Percentiles rank a stretch among this genome's conserved stretches.
Evolutionary conservation across 2,888 invertebrate species (phyloP).

Genomic region (Plusia festucae): DNA sequence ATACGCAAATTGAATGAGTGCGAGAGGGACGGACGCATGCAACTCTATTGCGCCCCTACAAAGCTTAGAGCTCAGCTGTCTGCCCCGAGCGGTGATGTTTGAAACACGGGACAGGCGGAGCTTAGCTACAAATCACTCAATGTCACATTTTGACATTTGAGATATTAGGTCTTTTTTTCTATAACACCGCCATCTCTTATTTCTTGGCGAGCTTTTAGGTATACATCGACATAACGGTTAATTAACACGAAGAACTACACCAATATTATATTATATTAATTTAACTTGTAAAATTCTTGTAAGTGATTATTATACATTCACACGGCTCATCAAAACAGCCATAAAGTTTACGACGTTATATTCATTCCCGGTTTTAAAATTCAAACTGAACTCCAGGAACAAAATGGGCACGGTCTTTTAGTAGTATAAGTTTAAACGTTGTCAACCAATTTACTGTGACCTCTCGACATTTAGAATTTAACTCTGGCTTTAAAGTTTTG

Average conservation of each 20-base stretch:
- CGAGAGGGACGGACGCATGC: slow-evolving; percentile 80
- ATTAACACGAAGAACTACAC: slow-evolving; percentile 37
- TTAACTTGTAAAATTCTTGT: slow-evolving; percentile 32
- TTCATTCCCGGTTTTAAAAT: slow-evolving; percentile 76
- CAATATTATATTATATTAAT: slow-evolving; percentile 20
- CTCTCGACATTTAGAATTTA: slow-evolving; percentile 47
- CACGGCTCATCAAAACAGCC: slow-evolving; percentile 76
- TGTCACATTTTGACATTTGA: slow-evolving; percentile 90
- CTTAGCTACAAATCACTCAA: slow-evolving; percentile 90
- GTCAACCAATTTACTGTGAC: slow-evolving; percentile 58
- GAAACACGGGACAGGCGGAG: slow-evolving; percentile 90
- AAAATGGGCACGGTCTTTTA: slow-evolving; percentile 63
- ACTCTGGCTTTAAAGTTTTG: slow-evolving; percentile 41
- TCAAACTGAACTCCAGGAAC: slow-evolving; percentile 70
- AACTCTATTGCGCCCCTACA: slow-evolving; percentile 80
- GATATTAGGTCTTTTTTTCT: slow-evolving; percentile 90
- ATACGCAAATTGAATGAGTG: slow-evolving; percentile 68
- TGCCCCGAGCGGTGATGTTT: slow-evolving; percentile 89
- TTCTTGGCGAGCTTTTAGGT: slow-evolving; percentile 67
- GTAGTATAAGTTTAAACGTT: slow-evolving; percentile 65
- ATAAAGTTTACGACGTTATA: slow-evolving; percentile 81
- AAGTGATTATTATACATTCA: slow-evolving; percentile 75
- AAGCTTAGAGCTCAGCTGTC: slow-evolving; percentile 89
- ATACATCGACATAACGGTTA: slow-evolving; percentile 41
- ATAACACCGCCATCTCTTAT: slow-evolving; percentile 86